Base-by-base conservation (phyloP, 2,888 invertebrate genomes). In the Julus scanicus region DNA sequence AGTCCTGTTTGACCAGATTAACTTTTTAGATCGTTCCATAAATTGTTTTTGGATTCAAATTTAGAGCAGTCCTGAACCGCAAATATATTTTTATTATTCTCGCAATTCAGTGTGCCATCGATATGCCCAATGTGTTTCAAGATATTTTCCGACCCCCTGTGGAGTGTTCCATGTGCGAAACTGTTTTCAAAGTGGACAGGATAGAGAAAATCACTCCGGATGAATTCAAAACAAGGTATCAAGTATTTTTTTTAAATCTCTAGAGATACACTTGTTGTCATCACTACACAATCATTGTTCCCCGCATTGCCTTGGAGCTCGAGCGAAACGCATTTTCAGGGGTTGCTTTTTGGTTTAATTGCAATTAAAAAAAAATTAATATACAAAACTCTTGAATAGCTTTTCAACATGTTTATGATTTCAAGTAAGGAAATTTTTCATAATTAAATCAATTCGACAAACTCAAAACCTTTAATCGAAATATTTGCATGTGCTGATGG, bases 131-230 rank as follows among this genome's bases (percentile, higher is more conserved):
- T 48, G 88, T 89, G n/a, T 88, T 91, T 83, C 90, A 90, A 89
- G 91, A 91, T 80, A 91, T 94, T 9, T 95, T 97, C 91, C 95
- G 97, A 1, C 95, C 96, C 0, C 96, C 97, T 0, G 96, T 96
- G 91, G 94, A 95, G 91, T 98, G 98, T 91, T 93, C 94, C 39
- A 95, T 97, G 92, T 98, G 98, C 91, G 91, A 91, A 6, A 94
- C 94, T 88, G 93, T 97, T 15, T 92, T 93, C 5, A 92, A 93
- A 89, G 94, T 97, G 48, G 94, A 94, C 71, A 94, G 95, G 89
- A 93, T 97, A 0, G 91, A 94, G 9, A 94, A 95, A 90, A 94
- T 97, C 29, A 94, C 95, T 0, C 94, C 95, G 0, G 92, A 92
- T 6, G 93, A 94, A 89, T 98, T 98, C 91, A 96, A 97, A 91